A percentile compares a stretch with the other conserved stretches of the same genome.
phyloP scores from a whole-genome alignment of 2,888 invertebrate species.

The Euzetes globulus region DNA sequence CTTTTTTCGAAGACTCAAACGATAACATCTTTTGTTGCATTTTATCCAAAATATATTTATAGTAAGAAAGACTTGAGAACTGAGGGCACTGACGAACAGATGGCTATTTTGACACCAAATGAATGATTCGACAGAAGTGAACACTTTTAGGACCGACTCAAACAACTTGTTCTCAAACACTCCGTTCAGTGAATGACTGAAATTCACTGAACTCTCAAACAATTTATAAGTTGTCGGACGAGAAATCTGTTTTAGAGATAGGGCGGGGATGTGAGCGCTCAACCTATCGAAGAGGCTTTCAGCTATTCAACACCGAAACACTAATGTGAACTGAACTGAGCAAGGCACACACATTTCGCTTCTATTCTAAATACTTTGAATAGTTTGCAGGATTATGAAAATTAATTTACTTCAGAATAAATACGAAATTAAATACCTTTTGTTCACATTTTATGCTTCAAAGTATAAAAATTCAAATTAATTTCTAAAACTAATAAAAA shows the following conservation, averaged over 20 bases:
- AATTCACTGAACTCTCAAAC: conserved; percentile 14
- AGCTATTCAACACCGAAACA: no score
- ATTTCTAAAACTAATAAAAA: conserved; percentile 53
- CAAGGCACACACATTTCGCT: no score
- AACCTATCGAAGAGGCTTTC: background rate
- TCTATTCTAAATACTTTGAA: no score
- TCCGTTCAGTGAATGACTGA: background rate
- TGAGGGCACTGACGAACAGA: background rate
- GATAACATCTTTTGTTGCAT: background rate
- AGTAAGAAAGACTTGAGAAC: background rate
- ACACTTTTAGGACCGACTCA: background rate
- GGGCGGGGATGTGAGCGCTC: background rate
- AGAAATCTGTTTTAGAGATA: background rate
- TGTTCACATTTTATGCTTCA: no score
- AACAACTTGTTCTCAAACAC: conserved; percentile 1
- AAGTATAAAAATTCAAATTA: conserved; percentile 46
- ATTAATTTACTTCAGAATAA: no score
- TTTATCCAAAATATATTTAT: background rate
- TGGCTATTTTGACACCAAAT: background rate
- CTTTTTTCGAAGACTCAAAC: background rate
- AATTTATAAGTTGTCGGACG: conserved; percentile 22
- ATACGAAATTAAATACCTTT: no score
- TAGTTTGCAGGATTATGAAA: no score
- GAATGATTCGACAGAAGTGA: background rate
- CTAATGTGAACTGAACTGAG: no score